Base-by-base conservation (phyloP, 2,113 vertebrate genomes). In the Leptodactylus fuscus region DNA sequence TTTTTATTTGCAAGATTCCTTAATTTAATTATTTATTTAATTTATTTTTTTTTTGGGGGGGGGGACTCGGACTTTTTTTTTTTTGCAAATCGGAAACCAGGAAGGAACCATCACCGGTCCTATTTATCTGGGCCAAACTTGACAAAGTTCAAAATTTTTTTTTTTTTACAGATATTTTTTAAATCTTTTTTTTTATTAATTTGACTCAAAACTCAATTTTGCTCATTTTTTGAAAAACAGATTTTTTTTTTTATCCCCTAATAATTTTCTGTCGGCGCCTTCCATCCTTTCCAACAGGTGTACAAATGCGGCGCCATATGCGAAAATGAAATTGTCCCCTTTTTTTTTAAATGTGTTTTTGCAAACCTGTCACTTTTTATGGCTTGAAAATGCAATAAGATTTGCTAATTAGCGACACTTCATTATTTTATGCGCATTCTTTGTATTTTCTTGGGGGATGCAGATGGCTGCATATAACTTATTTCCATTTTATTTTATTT, bases 1-100 rank as follows among this genome's bases (percentile, higher is more conserved):
- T 93, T 96, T 95, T 95, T 93, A 96, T 95, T 92, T 92, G 91
- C 91, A 91, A 89, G 91, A 88, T 88, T 81, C 87, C 81, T 81
- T 89, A 86, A 81, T 87, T 91, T 89, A 85, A 81, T 29, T 55
- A 81, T 87, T 91, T 89, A 85, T 82, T 29, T 55, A 1, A 5
- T 60, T 44, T 20, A 32, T 48, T 20, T 32, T 3, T 16, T 27
- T 65, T 32, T 32, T 6, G 62, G 5, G 29, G 29, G 29, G 29
- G 1, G 34, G 20, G 16, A 5, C 27, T 29, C 5, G 1, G 0
- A 38, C 18, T 38, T 69, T 46, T 10, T 41, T n/a, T 46, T 36
- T 58, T 62, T 62, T 62, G 55, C 34, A 15, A 18, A 79, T 60
- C 11, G 41, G 20, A 34, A 29, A 11, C 55, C 29, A 20, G 22